These are phyloP conservation scores for Zoroaster sp. DNA, from an alignment of 53 echinoderm and acorn worm genomes.

Conservation along the genomic window DNA sequence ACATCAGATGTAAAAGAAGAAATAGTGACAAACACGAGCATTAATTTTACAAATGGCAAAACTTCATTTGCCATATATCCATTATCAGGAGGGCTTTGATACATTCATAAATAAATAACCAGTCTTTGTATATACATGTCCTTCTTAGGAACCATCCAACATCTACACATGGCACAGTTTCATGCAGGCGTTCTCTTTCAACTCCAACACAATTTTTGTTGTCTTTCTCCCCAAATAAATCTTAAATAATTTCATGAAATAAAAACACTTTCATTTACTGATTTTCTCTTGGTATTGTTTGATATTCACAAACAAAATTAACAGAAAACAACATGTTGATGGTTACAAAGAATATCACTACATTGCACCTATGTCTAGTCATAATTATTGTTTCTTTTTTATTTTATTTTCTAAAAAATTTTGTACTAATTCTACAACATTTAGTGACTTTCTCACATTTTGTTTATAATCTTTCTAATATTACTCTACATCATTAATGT, in stretches of 20 bases:
- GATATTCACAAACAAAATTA: slow-evolving; percentile 15
- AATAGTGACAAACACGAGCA: not conserved
- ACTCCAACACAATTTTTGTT: not conserved
- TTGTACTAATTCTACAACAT: slow-evolving; percentile 47
- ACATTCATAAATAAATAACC: slow-evolving; percentile 48
- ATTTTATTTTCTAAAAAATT: not conserved
- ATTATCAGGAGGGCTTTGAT: not conserved
- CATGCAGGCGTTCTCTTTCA: not conserved
- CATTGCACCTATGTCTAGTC: slow-evolving; percentile 54
- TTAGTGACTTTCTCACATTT: not conserved
- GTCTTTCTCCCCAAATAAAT: not conserved
- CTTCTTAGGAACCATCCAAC: not conserved
- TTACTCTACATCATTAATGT: slow-evolving; percentile 19
- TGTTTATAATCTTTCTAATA: slow-evolving; percentile 1
- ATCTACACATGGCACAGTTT: slow-evolving; percentile 35
- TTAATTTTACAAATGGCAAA: not conserved
- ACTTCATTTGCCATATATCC: not conserved
- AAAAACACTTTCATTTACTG: not conserved
- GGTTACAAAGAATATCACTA: slow-evolving; percentile 23
- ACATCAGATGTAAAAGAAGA: not conserved
- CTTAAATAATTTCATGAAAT: slow-evolving; percentile 30
- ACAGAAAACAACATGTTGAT: not conserved
- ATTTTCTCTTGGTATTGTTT: not conserved
- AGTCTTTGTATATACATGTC: slow-evolving; percentile 21
- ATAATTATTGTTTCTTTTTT: not conserved